phyloP scores from a whole-genome alignment of 2,113 vertebrate species.

The Entomyzon cyanotis region DNA sequence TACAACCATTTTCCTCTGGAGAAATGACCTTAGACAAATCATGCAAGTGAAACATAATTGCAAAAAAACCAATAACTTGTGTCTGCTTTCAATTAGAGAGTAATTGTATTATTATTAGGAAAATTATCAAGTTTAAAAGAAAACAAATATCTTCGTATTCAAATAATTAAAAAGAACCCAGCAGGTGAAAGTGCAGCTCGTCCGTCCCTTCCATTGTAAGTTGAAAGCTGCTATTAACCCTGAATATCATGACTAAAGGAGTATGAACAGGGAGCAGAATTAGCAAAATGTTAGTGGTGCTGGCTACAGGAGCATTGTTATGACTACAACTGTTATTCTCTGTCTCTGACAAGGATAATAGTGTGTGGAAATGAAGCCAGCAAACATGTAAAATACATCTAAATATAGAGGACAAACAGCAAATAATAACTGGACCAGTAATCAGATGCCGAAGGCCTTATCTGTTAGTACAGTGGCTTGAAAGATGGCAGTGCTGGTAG shows the following conservation, averaged over 20 bases:
- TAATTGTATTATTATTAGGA: not conserved
- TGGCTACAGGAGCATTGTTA: slow-evolving; percentile 21
- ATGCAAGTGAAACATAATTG: not conserved
- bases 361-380: slow-evolving; percentile 43
- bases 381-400: slow-evolving; percentile 57
- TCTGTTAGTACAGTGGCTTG: slow-evolving; percentile 70
- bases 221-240: not conserved
- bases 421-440: slow-evolving; percentile 45
- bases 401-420: slow-evolving; percentile 27
- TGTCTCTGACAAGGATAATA: slow-evolving; percentile 24
- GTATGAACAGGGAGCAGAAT: not conserved
- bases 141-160: not conserved
- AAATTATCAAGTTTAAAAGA: not conserved
- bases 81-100: not conserved
- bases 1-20: not conserved
- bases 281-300: not conserved
- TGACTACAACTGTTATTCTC: not conserved
- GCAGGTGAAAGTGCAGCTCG: not conserved
- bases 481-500: slow-evolving; percentile 51
- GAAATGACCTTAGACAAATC: not conserved
- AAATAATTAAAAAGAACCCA: not conserved
- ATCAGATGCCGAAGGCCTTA: slow-evolving; percentile 63
- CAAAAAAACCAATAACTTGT: not conserved
- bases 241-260: not conserved
- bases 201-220: not conserved